These are phyloP conservation scores for Champsocephalus esox DNA, from an alignment of 2,797 vertebrate species.

Conservation along the genomic window DNA sequence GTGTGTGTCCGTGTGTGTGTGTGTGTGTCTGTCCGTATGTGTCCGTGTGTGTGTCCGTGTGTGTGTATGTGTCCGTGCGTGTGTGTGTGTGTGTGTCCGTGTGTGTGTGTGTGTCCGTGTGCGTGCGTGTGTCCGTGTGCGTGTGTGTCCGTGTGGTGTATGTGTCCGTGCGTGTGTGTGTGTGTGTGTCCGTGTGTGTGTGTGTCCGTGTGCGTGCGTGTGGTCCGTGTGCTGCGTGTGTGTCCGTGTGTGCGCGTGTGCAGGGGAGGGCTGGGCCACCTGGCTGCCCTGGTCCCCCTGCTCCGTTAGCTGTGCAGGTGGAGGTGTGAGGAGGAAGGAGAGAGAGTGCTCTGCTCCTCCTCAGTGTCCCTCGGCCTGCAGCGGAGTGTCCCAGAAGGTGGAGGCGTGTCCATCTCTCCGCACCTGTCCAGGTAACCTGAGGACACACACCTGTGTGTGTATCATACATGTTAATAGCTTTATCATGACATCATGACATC, in stretches of 20 bases:
- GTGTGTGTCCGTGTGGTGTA: too few relatives aligned
- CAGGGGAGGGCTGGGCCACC: constrained; percentile 46
- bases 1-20: too few relatives aligned
- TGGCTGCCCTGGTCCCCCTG: constrained; percentile 67
- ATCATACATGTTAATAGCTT: not conserved
- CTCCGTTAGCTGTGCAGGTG: constrained; percentile 61
- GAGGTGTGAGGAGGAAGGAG: constrained; percentile 46
- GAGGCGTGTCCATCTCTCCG: constrained; percentile 6
- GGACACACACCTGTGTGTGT: not conserved
- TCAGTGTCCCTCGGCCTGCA: constrained; percentile 57
- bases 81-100: too few relatives aligned
- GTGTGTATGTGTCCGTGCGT: too few relatives aligned
- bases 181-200: constrained; percentile 17
- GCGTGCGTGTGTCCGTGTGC: not conserved
- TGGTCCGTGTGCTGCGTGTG: too few relatives aligned
- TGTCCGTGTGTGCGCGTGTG: not conserved
- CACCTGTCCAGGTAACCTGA: constrained; percentile 60
- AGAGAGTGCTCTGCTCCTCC: constrained; percentile 43
- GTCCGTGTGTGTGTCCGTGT: too few relatives aligned
- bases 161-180: not conserved
- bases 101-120: too few relatives aligned
- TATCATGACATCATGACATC: not conserved
- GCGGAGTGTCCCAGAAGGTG: constrained; percentile 11
- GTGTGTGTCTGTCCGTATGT: too few relatives aligned
- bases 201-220: not conserved